Conservation (phyloP, 1,140 invertebrate genomes). For the Melitaea cinxia region DNA sequence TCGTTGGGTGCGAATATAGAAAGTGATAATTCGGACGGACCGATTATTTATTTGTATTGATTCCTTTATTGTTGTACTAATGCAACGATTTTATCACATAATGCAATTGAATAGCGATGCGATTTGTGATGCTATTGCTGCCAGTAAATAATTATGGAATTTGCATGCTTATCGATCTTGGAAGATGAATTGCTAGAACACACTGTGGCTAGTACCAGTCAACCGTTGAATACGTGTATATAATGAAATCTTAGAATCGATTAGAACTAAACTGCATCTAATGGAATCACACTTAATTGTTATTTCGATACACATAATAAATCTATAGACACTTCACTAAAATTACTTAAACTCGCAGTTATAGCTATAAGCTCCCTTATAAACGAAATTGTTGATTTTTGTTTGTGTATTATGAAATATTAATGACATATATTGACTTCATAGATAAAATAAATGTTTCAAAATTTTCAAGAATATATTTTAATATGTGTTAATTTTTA, state of each 20-base stretch:
- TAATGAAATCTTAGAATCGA: constrained; percentile 24
- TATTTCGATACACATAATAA: background rate
- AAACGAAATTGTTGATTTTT: too few relatives aligned
- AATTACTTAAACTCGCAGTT: too few relatives aligned
- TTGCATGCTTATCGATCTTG: constrained; percentile 40
- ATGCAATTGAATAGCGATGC: constrained; percentile 23
- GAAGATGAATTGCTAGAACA: constrained; percentile 38
- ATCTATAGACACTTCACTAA: too few relatives aligned
- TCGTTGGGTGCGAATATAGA: constrained; percentile 56
- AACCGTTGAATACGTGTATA: constrained; percentile 18
- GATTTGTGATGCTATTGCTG: constrained; percentile 16
- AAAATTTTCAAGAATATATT: too few relatives aligned
- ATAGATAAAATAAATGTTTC: too few relatives aligned
- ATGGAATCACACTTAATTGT: constrained; percentile 3
- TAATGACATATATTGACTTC: too few relatives aligned
- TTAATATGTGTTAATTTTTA: too few relatives aligned
- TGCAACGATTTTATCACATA: constrained; percentile 31
- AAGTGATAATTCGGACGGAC: constrained; percentile 55
- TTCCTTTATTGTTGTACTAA: constrained; percentile 16
- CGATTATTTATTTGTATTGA: constrained; percentile 27
- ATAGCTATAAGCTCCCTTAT: too few relatives aligned
- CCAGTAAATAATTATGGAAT: constrained; percentile 37
- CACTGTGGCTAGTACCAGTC: constrained; percentile 30
- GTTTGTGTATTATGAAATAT: too few relatives aligned
- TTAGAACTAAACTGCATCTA: constrained; percentile 13